These are phyloP conservation scores for Phlogophora meticulosa DNA, from an alignment of 2,888 invertebrate genomes.

Conservation along the genomic window DNA sequence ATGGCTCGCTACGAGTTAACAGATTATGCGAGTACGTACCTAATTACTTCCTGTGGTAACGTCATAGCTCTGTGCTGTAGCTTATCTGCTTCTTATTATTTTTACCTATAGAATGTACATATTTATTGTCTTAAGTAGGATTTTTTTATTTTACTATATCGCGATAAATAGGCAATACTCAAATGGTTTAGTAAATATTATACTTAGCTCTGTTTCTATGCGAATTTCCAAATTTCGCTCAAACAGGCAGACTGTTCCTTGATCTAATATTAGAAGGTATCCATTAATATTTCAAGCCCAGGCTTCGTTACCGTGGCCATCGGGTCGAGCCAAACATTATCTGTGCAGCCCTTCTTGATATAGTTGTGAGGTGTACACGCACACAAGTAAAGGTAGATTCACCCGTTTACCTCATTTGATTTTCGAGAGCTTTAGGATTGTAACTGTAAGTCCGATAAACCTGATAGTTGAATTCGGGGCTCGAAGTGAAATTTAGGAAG, in stretches of 20 bases:
- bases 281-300: slow-evolving; percentile 49
- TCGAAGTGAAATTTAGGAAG: slow-evolving; percentile 49
- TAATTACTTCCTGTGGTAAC: slow-evolving; percentile 23
- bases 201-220: slow-evolving; percentile 7
- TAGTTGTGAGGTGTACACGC: slow-evolving; percentile 12
- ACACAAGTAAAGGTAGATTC: slow-evolving; percentile 25
- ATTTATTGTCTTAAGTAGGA: too few relatives aligned
- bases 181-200: background rate
- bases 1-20: slow-evolving; percentile 24
- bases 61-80: background rate
- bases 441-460: slow-evolving; percentile 52
- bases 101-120: background rate
- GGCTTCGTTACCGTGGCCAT: slow-evolving; percentile 32
- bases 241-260: slow-evolving; percentile 32
- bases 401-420: slow-evolving; percentile 53
- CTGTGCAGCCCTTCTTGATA: slow-evolving; percentile 11
- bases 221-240: slow-evolving; percentile 22
- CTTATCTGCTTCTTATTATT: background rate
- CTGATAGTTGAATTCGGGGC: slow-evolving; percentile 47
- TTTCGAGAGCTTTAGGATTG: slow-evolving; percentile 59
- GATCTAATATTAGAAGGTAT: slow-evolving; percentile 52
- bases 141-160: too few relatives aligned
- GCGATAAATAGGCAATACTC: too few relatives aligned
- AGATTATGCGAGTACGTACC: slow-evolving; percentile 1
- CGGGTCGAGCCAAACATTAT: slow-evolving; percentile 22